Percentiles rank a stretch among this genome's conserved stretches.
Evolutionary conservation across 2,113 vertebrate species (phyloP).

Genomic region (Balaeniceps rex): DNA sequence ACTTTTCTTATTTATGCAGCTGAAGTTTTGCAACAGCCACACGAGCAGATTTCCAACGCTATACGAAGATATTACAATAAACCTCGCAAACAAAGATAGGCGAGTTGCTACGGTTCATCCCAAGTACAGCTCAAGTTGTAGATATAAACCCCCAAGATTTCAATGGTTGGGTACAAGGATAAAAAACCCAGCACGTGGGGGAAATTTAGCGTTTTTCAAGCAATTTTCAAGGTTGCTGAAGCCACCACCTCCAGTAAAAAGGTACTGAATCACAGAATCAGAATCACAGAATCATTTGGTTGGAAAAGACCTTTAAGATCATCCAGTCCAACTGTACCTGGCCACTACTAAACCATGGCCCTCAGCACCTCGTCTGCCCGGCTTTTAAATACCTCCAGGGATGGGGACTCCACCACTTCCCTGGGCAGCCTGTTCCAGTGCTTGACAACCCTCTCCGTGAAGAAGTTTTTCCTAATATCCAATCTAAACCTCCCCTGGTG

Average conservation of each 20-base stretch:
- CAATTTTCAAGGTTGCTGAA: not conserved
- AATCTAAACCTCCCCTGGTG: no score
- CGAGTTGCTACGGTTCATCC: not conserved
- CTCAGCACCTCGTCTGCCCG: no score
- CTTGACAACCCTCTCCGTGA: no score
- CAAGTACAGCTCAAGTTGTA: not conserved
- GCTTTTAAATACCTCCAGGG: no score
- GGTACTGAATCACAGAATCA: no score
- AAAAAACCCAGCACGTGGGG: not conserved
- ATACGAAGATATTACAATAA: not conserved
- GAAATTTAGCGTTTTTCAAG: fast-evolving
- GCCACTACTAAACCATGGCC: no score
- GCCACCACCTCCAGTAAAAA: not conserved
- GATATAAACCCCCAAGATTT: not conserved
- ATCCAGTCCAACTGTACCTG: no score
- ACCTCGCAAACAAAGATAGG: fast-evolving
- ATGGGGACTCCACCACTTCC: no score
- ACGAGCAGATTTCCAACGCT: not conserved
- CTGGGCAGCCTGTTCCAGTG: no score
- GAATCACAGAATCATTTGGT: no score
- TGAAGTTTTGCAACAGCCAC: not conserved
- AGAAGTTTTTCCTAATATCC: no score
- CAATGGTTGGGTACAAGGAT: not conserved
- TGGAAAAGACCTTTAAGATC: no score
- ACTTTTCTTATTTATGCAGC: not conserved